Base-by-base conservation (phyloP, 2,113 vertebrate genomes). In the Strix aluco region DNA sequence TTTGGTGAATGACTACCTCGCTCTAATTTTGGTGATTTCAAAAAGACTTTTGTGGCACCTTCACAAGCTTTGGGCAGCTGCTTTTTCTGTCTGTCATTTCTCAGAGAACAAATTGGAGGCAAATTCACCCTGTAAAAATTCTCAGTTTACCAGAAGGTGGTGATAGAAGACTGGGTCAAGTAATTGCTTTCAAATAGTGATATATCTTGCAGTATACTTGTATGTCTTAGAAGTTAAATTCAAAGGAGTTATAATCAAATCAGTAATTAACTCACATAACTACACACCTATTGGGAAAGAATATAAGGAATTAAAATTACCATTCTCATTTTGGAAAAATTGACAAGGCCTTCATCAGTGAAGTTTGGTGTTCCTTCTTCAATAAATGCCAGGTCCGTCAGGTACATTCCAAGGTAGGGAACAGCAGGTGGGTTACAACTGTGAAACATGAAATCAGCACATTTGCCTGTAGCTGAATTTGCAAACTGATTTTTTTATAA, bases 311-410 rank as follows among this genome's bases (percentile, higher is more conserved):
- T 29, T 32, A 47, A 73, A 97, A 98, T 92, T 98, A 99, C 99
- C 99, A 99, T 99, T 97, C 99, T 99, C 99, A 99, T 99, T 98
- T 99, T 99, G 97, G 99, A 99, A 96, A 99, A 99, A 98, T 99
- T 99, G 89, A 99, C 99, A 54, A 99, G 99, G 86, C 99, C 99
- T 95, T 99, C 99, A 93, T 99, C 99, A 8, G 99, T 99, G 75
- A 99, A 99, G 96, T 99, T 99, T 55, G 99, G 99, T 32, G 99
- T 99, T 93, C 99, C 99, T 96, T 99, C 99, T 96, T 99, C 99
- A 40, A 99, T 99, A 92, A 99, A 99, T 9, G 99, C 99, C 96
- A 99, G 96, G 94, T 99, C 99, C 7, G 99, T 99, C 91, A 99
- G 98, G 97, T 99, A 99, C 99, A 99, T 99, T 92, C 99, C 99